These are phyloP conservation scores for Podabrus alpinus DNA, from an alignment of 2,888 invertebrate species.

Conservation along the genomic window DNA sequence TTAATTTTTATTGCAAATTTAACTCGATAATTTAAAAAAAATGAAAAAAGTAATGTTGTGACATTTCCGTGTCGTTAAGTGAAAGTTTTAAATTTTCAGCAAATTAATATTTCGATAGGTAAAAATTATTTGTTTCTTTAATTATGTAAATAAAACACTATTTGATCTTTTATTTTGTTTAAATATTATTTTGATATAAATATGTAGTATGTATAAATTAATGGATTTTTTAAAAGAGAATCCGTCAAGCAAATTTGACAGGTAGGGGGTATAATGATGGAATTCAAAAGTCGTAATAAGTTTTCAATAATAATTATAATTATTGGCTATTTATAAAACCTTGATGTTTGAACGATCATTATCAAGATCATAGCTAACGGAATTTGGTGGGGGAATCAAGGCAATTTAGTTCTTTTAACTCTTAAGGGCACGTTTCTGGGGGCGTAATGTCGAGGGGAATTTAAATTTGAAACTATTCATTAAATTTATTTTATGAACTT, in stretches of 20 bases:
- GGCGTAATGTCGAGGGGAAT: background rate
- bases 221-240: background rate
- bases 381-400: background rate
- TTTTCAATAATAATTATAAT: background rate
- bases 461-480: background rate
- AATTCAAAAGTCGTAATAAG: background rate
- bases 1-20: background rate
- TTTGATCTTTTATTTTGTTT: background rate
- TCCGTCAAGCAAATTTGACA: background rate
- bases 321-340: background rate
- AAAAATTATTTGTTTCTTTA: background rate
- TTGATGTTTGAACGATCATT: background rate
- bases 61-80: background rate
- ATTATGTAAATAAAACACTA: background rate
- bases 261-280: background rate
- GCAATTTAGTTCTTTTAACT: background rate
- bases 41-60: background rate
- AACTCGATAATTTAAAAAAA: background rate
- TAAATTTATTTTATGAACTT: too few species aligned
- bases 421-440: background rate
- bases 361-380: background rate
- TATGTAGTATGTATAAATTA: background rate
- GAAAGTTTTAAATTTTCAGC: background rate
- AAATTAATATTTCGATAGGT: background rate
- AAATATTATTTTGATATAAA: background rate